Evolutionary conservation across 1,140 invertebrate species (phyloP).

Genomic region (Drosophila orena): DNA sequence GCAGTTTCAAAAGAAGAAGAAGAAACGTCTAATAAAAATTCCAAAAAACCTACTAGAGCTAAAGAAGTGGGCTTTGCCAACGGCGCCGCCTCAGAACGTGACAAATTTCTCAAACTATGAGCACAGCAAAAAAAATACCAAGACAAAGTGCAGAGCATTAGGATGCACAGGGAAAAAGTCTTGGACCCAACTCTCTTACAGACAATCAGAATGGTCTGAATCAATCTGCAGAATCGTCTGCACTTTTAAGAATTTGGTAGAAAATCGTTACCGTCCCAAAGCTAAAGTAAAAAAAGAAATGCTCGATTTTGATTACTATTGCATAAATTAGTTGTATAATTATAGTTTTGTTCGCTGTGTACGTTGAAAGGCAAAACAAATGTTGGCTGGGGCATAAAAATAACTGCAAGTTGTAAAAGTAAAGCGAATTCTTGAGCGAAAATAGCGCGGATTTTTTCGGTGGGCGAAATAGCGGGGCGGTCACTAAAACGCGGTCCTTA

Average conservation of each 20-base stretch:
- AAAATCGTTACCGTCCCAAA: no score
- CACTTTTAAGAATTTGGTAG: no score
- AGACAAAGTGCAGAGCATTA: slow-evolving; percentile 1
- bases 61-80: slow-evolving; percentile 29
- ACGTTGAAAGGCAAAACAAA: slow-evolving; percentile 27
- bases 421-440: slow-evolving; percentile 61
- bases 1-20: slow-evolving; percentile 25
- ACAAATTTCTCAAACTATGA: slow-evolving; percentile 71
- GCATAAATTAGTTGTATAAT: no score
- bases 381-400: slow-evolving; percentile 64
- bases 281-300: no score
- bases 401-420: slow-evolving; percentile 65
- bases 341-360: slow-evolving; percentile 1
- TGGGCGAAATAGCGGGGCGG: not conserved
- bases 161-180: slow-evolving; percentile 3
- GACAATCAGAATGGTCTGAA: no score
- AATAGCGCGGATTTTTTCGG: slow-evolving; percentile 36
- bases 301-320: no score
- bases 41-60: slow-evolving; percentile 16
- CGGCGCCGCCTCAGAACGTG: slow-evolving; percentile 64
- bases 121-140: slow-evolving; percentile 10
- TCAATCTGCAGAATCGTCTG: no score
- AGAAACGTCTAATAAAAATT: not conserved
- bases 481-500: not conserved
- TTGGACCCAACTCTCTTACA: not conserved